These are phyloP conservation scores for Temnothorax longispinosus DNA, from an alignment of 1,140 invertebrate genomes.

Conservation along the genomic window DNA sequence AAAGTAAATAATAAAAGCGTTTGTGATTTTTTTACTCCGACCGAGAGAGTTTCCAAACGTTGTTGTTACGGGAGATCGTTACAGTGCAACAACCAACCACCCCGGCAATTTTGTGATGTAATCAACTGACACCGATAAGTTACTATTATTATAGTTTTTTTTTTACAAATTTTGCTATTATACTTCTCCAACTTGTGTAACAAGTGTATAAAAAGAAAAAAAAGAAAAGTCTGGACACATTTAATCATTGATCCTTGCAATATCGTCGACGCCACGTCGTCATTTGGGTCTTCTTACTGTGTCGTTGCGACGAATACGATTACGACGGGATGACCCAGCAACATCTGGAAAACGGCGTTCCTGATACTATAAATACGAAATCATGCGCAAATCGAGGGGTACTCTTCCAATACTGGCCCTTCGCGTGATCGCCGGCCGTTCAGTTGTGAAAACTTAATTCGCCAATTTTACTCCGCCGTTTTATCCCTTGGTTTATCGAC, in stretches of 20 bases:
- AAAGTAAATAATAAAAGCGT: background rate
- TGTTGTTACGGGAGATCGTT: constrained; percentile 1
- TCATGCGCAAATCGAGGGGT: background rate
- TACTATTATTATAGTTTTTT: background rate
- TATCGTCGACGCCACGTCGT: background rate
- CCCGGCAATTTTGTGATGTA: background rate
- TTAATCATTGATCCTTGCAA: background rate
- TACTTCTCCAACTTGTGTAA: background rate
- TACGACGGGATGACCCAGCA: background rate
- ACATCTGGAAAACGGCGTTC: background rate
- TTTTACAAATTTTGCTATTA: background rate
- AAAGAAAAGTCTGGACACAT: too few relatives aligned
- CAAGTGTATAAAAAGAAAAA: background rate
- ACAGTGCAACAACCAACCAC: background rate
- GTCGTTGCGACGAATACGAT: background rate
- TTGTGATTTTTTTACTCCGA: background rate
- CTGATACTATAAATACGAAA: constrained; percentile 14
- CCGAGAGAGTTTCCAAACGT: background rate
- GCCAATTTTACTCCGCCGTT: background rate
- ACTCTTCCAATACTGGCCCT: background rate
- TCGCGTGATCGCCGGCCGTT: background rate
- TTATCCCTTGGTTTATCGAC: background rate
- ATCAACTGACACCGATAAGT: background rate
- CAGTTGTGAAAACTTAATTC: constrained; percentile 27
- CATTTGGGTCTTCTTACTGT: background rate